Percentiles rank a stretch among this genome's conserved stretches.
Conservation (phyloP, 2,888 invertebrate species). For the Homarus gammarus region DNA sequence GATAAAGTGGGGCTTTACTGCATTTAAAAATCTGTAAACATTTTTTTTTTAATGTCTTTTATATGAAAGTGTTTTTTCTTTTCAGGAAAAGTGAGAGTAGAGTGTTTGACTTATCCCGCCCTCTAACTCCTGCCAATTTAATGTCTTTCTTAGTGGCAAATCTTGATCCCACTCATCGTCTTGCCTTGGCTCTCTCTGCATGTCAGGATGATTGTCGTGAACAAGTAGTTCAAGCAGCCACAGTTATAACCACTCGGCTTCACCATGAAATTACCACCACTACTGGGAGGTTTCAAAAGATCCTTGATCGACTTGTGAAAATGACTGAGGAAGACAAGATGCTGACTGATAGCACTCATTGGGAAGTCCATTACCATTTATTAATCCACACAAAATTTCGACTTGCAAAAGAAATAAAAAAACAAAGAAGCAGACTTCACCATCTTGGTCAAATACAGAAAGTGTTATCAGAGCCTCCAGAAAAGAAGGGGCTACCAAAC, state of each 20-base stretch:
- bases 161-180: constrained; percentile 50
- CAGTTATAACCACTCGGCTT: constrained; percentile 41
- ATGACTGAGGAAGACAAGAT: neutral
- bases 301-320: constrained; percentile 32
- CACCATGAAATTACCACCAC: constrained; percentile 40
- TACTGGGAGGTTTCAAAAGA: constrained; percentile 32
- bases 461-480: constrained; percentile 22
- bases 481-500: constrained; percentile 25
- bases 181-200: constrained; percentile 40
- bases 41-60: too few relatives aligned
- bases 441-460: constrained; percentile 52
- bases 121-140: constrained; percentile 60
- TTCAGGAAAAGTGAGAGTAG: constrained; percentile 63
- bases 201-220: constrained; percentile 51
- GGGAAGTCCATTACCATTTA: constrained; percentile 22
- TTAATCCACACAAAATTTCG: constrained; percentile 12
- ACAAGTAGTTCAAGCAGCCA: constrained; percentile 49
- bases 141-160: constrained; percentile 59
- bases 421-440: constrained; percentile 31
- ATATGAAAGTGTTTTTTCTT: neutral
- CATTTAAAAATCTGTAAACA: too few relatives aligned
- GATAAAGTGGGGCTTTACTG: too few relatives aligned
- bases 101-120: constrained; percentile 52
- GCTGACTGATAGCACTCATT: neutral
- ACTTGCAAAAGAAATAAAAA: constrained; percentile 39